Evolutionary conservation across 2,797 vertebrate species (phyloP).

Genomic region (Gymnopithys bicolor): DNA sequence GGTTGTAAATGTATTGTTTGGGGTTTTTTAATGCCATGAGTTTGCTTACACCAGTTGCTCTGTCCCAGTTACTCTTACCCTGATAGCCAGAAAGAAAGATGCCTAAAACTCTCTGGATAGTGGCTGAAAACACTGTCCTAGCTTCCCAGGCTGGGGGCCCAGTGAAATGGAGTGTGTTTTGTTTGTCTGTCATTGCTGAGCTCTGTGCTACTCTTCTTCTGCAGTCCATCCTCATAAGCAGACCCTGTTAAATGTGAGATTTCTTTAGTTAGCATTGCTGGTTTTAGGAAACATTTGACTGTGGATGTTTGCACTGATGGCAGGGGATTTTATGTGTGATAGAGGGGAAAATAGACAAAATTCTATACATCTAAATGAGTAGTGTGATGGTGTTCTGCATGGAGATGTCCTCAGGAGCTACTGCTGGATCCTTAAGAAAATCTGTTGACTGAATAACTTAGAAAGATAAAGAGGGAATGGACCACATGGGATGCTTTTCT

Average conservation of each 20-base stretch:
- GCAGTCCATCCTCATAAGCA: background rate
- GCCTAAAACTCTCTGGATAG: background rate
- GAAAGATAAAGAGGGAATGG: background rate
- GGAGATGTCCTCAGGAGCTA: background rate
- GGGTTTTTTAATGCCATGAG: accelerated
- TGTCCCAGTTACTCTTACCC: background rate
- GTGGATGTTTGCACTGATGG: background rate
- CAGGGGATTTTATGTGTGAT: background rate
- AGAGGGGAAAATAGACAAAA: background rate
- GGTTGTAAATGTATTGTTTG: background rate
- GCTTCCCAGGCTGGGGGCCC: background rate
- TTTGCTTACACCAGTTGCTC: background rate
- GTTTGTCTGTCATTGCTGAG: background rate
- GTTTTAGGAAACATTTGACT: background rate
- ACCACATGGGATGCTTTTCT: background rate
- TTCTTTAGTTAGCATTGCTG: background rate
- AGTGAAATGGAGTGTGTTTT: accelerated
- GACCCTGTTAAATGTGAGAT: background rate
- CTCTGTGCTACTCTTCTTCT: accelerated
- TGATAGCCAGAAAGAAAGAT: background rate
- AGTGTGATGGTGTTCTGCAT: background rate
- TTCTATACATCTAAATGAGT: background rate
- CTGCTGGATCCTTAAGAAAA: background rate
- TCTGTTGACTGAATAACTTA: background rate
- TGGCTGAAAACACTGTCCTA: background rate